Base-by-base conservation (phyloP, 2,888 invertebrate genomes). In the Epirrita christyi region DNA sequence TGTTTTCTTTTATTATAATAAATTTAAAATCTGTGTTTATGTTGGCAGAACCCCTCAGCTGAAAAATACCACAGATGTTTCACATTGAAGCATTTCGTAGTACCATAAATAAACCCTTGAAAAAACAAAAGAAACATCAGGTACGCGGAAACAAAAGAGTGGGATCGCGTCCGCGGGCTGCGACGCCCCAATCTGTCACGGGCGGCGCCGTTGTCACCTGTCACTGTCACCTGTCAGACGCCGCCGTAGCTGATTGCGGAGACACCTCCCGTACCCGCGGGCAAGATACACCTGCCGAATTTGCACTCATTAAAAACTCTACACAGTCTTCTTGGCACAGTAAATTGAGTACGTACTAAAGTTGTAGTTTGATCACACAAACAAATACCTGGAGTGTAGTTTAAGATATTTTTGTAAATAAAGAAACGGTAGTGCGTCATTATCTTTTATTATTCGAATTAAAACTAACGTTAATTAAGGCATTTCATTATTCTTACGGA, bases 121-220 rank as follows among this genome's bases (percentile, higher is more conserved):
- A 59, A 60, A 55, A 62, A 67, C 61, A 76, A 62, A 66, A 68
- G 76, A 74, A 75, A 68, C 66, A 72, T 76, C 76, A 78, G 78
- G 75, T 75, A 74, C 75, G 71, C 66, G 71, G 69, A 75, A 80
- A 80, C 82, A 71, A 71, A 69, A 67, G 70, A 64, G 59, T 54
- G 46, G 37, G 48, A 63, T 56, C 72, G 75, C 71, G 70, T 72
- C 79, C 78, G 75, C 79, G 74, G 76, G 80, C 79, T 59, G 66
- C 73, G 79, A 73, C 80, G 82, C 84, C 83, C 81, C 88, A 88
- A 90, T 89, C 89, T 85, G 84, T 86, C 87, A 85, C 77, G 75
- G 71, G 67, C 68, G 73, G 75, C 78, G 78, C 81, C 75, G 71
- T 76, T 85, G 86, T 83, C 85, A 76, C 63, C 74, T 82, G 83